phyloP scores from a whole-genome alignment of 1,140 invertebrate genomes.

The Cepaea nemoralis region DNA sequence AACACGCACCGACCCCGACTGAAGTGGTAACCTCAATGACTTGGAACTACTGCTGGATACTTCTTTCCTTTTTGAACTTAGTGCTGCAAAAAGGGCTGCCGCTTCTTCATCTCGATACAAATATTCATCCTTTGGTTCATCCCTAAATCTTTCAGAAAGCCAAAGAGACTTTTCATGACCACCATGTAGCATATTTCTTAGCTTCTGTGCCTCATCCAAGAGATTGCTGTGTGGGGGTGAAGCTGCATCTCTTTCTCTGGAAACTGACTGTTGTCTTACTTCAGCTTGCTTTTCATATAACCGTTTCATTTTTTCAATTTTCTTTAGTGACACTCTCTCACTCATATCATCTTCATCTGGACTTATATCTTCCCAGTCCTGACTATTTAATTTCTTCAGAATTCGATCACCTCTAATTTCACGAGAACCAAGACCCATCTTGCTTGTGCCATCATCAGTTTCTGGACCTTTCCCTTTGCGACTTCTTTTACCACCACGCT shows the following conservation, averaged over 20 bases:
- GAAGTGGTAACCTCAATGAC: not conserved
- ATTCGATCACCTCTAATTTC: not conserved
- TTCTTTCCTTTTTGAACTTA: conserved; percentile 12
- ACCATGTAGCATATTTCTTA: not conserved
- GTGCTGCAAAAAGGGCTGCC: not conserved
- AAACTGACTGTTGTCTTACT: not conserved
- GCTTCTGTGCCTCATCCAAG: not conserved
- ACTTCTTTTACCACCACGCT: too few relatives aligned
- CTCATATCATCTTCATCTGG: not conserved
- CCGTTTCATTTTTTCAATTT: not conserved
- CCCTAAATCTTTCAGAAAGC: conserved; percentile 13
- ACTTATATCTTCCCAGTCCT: conserved; percentile 10
- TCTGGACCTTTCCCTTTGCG: too few relatives aligned
- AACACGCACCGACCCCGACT: not conserved
- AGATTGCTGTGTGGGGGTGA: not conserved
- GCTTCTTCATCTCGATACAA: conserved; percentile 25
- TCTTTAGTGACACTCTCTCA: not conserved
- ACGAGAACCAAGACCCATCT: not conserved
- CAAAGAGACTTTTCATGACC: not conserved
- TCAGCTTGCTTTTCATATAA: not conserved
- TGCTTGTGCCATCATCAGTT: not conserved
- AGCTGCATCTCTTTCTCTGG: not conserved
- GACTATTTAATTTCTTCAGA: not conserved
- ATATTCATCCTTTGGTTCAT: conserved; percentile 35
- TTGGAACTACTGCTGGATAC: not conserved